Conservation (phyloP, 2,797 vertebrate species). For the Natrix natrix region DNA sequence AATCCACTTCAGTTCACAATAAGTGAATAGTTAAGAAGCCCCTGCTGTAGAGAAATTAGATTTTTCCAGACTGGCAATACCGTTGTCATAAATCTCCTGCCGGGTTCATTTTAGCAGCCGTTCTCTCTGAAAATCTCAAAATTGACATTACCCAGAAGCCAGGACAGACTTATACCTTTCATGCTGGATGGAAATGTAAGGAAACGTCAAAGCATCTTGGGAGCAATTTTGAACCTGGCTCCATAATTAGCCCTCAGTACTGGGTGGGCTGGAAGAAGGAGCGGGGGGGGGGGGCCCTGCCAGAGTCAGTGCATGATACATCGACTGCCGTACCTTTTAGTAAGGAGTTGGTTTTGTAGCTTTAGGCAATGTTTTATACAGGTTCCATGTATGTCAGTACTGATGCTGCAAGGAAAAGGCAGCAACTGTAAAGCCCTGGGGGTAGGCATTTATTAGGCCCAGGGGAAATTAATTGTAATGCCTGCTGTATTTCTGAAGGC, state of each 20-base stretch:
- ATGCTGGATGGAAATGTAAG: conserved; percentile 3
- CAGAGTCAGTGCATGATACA: neutral
- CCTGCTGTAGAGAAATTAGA: conserved; percentile 13
- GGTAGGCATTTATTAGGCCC: conserved; percentile 31
- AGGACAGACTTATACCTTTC: conserved; percentile 6
- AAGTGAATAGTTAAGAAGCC: conserved; percentile 12
- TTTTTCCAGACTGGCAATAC: neutral
- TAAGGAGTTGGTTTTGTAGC: conserved; percentile 25
- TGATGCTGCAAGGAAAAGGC: conserved; percentile 7
- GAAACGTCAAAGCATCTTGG: conserved; percentile 4
- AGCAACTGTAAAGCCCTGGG: conserved; percentile 15
- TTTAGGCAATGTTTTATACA: conserved; percentile 30
- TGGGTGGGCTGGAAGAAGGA: neutral
- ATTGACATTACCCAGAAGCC: conserved; percentile 19
- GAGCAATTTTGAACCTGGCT: conserved; percentile 30
- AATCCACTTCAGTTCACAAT: neutral
- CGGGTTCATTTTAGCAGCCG: conserved; percentile 4
- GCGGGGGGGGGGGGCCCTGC: neutral
- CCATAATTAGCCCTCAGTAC: conserved; percentile 32
- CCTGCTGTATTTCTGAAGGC: conserved; percentile 18
- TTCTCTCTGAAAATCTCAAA: conserved; percentile 9
- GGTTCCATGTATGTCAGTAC: conserved; percentile 4
- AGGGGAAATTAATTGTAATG: conserved; percentile 31
- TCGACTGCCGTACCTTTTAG: conserved; percentile 14
- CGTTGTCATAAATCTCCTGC: conserved; percentile 25